Conservation (phyloP, 1,140 invertebrate genomes). For the Nylanderia fulva region DNA sequence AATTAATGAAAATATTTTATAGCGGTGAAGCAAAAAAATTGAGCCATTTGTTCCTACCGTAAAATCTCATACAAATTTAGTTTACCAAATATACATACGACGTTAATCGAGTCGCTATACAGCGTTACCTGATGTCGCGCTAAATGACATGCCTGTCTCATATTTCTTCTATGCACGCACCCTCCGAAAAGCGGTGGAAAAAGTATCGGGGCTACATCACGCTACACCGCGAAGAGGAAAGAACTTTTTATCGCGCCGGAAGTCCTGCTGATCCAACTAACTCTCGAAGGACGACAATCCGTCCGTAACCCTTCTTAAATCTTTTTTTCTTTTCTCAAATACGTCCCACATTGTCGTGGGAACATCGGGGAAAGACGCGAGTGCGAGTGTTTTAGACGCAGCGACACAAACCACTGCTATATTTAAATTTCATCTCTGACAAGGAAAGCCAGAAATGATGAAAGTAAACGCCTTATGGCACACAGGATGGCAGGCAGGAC, state of each 20-base stretch:
- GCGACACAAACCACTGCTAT: slow-evolving; percentile 71
- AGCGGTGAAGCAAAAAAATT: neutral
- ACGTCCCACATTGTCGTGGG: slow-evolving; percentile 80
- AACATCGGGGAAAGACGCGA: slow-evolving; percentile 71
- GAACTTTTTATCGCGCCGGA: slow-evolving; percentile 71
- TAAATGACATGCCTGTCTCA: slow-evolving; percentile 65
- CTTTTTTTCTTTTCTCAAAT: slow-evolving; percentile 77
- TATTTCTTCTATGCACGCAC: slow-evolving; percentile 43
- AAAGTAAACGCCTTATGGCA: slow-evolving; percentile 63
- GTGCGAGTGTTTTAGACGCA: slow-evolving; percentile 25
- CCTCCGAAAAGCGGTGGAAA: slow-evolving; percentile 46
- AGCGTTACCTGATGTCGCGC: slow-evolving; percentile 67
- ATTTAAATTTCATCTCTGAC: slow-evolving; percentile 79
- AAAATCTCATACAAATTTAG: neutral
- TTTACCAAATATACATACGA: neutral
- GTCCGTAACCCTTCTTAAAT: slow-evolving; percentile 69
- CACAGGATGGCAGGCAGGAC: slow-evolving; percentile 1
- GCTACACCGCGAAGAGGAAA: slow-evolving; percentile 48
- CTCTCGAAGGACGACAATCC: slow-evolving; percentile 51
- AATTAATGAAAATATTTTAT: too few relatives aligned
- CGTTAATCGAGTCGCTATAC: slow-evolving; percentile 32
- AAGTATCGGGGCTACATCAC: slow-evolving; percentile 29
- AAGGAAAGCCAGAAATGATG: slow-evolving; percentile 58
- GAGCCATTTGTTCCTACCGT: neutral
- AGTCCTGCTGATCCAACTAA: slow-evolving; percentile 69